These are phyloP conservation scores for Manis crassicaudata DNA, from an alignment of 2,797 vertebrate species.

Conservation along the genomic window DNA sequence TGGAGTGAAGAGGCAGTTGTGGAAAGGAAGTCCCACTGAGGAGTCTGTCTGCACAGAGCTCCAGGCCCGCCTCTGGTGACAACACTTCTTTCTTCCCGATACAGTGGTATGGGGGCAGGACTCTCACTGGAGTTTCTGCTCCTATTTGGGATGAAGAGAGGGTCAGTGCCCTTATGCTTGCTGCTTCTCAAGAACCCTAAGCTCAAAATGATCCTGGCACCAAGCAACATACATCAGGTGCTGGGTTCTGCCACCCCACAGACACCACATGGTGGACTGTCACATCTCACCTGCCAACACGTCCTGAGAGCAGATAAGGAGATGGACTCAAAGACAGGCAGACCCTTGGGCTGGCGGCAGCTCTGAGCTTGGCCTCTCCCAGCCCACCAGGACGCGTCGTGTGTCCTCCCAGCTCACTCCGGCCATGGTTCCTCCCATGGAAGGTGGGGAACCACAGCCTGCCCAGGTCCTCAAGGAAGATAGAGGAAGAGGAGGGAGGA, in stretches of 20 bases:
- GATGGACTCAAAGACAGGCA: no score
- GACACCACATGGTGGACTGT: no score
- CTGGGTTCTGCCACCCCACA: not conserved
- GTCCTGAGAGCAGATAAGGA: not conserved
- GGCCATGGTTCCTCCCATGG: not conserved
- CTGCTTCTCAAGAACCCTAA: not conserved
- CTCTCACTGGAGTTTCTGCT: not conserved
- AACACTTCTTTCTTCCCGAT: not conserved
- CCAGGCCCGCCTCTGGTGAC: no score
- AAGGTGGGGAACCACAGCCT: no score
- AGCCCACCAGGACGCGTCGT: not conserved
- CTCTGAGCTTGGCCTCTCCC: not conserved
- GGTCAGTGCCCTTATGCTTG: not conserved
- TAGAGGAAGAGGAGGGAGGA: not conserved
- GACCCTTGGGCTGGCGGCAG: no score
- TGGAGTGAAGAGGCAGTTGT: not conserved
- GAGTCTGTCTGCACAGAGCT: no score
- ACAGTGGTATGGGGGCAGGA: not conserved
- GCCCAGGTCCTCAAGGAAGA: not conserved
- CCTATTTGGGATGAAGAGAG: not conserved
- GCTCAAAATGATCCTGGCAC: not conserved
- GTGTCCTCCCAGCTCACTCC: not conserved
- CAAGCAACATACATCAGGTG: not conserved
- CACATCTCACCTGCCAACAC: no score
- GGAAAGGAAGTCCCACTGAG: no score